phyloP scores from a whole-genome alignment of 2,888 invertebrate species.

The Thumatha senex region DNA sequence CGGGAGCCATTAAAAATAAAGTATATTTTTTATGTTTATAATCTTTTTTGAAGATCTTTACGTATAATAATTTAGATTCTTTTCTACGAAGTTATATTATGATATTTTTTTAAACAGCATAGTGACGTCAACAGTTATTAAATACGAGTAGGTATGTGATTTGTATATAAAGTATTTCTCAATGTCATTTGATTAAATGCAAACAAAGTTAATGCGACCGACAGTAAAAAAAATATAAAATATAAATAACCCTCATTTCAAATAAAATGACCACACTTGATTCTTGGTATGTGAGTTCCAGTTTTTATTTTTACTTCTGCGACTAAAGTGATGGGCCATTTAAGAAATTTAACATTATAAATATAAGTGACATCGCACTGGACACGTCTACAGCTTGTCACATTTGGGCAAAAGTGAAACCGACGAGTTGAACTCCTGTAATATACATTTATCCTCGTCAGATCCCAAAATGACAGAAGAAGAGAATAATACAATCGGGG shows the following conservation, averaged over 20 bases:
- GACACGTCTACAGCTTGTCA: too few relatives aligned
- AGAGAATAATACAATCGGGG: too few relatives aligned
- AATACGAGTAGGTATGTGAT: slow-evolving; percentile 4
- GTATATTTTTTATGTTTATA: slow-evolving; percentile 3
- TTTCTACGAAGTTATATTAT: background rate
- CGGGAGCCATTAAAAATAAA: slow-evolving; percentile 17
- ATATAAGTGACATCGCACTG: background rate
- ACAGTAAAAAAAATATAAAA: slow-evolving; percentile 43
- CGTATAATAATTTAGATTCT: slow-evolving; percentile 1
- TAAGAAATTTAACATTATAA: background rate
- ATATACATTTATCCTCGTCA: too few relatives aligned
- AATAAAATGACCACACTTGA: slow-evolving; percentile 26
- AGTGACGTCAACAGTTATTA: slow-evolving; percentile 7
- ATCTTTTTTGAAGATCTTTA: background rate
- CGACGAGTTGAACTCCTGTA: too few relatives aligned
- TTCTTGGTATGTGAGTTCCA: slow-evolving; percentile 31
- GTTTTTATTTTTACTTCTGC: slow-evolving; percentile 14
- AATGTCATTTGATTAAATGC: slow-evolving; percentile 37
- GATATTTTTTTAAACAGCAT: too few relatives aligned
- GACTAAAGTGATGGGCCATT: slow-evolving; percentile 7
- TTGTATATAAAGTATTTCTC: slow-evolving; percentile 26
- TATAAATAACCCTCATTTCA: slow-evolving; percentile 30
- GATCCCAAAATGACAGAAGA: too few relatives aligned
- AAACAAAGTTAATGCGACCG: slow-evolving; percentile 21
- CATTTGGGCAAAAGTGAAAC: too few relatives aligned